phyloP scores from a whole-genome alignment of 2,888 invertebrate genomes.

The Agrotis clavis region DNA sequence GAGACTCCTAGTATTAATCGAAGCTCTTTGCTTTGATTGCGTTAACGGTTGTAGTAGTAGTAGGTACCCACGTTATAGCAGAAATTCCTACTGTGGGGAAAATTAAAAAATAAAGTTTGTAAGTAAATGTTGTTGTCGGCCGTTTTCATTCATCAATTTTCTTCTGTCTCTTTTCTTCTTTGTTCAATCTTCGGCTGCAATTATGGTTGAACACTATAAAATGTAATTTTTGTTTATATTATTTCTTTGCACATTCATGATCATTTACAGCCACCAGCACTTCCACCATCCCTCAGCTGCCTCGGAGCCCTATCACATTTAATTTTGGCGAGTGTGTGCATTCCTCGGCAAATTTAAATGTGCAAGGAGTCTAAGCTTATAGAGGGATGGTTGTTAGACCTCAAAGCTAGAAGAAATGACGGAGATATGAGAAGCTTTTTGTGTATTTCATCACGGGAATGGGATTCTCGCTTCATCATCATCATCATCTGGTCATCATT shows the following conservation, averaged over 20 bases:
- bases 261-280: conserved; percentile 4
- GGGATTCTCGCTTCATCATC: neutral
- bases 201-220: neutral
- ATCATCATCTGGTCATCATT: conserved; percentile 13
- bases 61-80: no score
- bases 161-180: no score
- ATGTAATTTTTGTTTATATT: no score
- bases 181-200: no score
- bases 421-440: conserved; percentile 11
- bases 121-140: no score
- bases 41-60: no score
- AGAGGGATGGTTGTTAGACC: conserved; percentile 13
- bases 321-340: conserved; percentile 36
- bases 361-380: conserved; percentile 44
- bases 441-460: neutral
- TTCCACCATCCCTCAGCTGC: conserved; percentile 21
- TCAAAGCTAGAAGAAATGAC: conserved; percentile 3
- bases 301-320: conserved; percentile 47
- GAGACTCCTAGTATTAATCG: no score
- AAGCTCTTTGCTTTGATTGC: no score
- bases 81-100: no score
- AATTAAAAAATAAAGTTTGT: no score
- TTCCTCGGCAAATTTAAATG: conserved; percentile 37
- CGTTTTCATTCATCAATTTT: no score
- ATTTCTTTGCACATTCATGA: neutral